These are phyloP conservation scores for Diabrotica undecimpunctata DNA, from an alignment of 1,140 invertebrate species.

Conservation along the genomic window DNA sequence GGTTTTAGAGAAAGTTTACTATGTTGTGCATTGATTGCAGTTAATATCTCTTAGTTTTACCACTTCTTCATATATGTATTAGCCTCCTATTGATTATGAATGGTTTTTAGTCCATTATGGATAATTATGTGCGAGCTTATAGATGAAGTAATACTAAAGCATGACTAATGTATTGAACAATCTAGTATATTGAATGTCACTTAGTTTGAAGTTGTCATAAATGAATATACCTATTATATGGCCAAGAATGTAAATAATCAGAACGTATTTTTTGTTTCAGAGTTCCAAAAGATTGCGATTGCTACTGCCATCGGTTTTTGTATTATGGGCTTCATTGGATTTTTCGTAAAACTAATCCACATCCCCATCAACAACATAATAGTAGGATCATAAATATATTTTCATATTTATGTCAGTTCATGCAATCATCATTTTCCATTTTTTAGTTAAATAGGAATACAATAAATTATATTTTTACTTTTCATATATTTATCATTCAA, in stretches of 20 bases:
- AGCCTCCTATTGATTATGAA: too few relatives aligned
- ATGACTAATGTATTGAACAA: too few relatives aligned
- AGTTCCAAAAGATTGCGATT: conserved; percentile 99
- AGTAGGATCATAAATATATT: conserved; percentile 66
- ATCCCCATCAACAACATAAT: conserved; percentile 99
- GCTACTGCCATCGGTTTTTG: conserved; percentile 99
- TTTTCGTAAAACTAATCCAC: conserved; percentile 99
- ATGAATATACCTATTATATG: too few relatives aligned
- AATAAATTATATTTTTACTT: conserved; percentile 11
- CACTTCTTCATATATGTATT: too few relatives aligned
- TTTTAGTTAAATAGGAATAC: conserved; percentile 1
- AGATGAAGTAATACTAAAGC: too few relatives aligned
- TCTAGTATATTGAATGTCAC: too few relatives aligned
- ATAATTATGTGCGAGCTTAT: too few relatives aligned
- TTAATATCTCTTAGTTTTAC: too few relatives aligned
- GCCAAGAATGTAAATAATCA: background rate
- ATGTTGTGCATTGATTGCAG: too few relatives aligned
- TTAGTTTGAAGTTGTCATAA: too few relatives aligned
- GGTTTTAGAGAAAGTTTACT: too few relatives aligned
- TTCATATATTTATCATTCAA: conserved; percentile 19
- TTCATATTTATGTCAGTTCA: background rate
- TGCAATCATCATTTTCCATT: background rate
- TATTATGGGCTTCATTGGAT: conserved; percentile 99
- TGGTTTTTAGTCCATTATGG: too few relatives aligned
- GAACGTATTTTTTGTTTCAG: conserved; percentile 57